Percentiles rank a stretch among this genome's conserved stretches.
phyloP scores from a whole-genome alignment of 1,140 invertebrate species.

The Apocrypta bakeri region DNA sequence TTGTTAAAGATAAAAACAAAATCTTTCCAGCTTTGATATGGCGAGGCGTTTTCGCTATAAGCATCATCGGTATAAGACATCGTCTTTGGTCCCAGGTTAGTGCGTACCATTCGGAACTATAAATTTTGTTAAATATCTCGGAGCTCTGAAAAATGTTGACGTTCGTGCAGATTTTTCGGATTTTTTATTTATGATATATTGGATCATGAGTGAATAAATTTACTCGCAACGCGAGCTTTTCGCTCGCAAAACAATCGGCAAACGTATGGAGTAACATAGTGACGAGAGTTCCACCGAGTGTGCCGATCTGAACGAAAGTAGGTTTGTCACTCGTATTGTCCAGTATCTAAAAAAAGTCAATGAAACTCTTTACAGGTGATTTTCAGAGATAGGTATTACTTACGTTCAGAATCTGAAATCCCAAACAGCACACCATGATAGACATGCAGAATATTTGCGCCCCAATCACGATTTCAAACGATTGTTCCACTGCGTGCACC shows the following conservation, averaged over 20 bases:
- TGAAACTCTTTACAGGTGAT: too few relatives aligned
- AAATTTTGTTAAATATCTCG: neutral
- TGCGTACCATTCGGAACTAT: neutral
- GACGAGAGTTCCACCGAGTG: neutral
- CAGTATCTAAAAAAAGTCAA: neutral
- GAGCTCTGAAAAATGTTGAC: neutral
- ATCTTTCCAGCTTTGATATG: conserved; percentile 8
- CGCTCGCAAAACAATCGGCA: conserved; percentile 17
- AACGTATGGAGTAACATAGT: conserved; percentile 2
- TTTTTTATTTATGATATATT: too few relatives aligned
- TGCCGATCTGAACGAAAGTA: neutral
- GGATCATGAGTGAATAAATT: too few relatives aligned
- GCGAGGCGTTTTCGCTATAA: neutral
- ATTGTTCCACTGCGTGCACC: neutral
- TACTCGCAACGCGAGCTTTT: neutral
- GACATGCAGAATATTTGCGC: conserved; percentile 11
- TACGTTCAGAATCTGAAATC: conserved; percentile 17
- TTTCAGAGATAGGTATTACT: too few relatives aligned
- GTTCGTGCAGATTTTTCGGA: neutral
- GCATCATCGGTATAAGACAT: neutral
- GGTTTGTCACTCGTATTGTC: neutral
- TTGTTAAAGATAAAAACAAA: neutral
- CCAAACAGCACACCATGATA: conserved; percentile 13
- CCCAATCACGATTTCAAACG: neutral
- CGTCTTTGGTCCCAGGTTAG: neutral